phyloP scores from a whole-genome alignment of 1,140 invertebrate species.

The Carcinoscorpius rotundicauda region DNA sequence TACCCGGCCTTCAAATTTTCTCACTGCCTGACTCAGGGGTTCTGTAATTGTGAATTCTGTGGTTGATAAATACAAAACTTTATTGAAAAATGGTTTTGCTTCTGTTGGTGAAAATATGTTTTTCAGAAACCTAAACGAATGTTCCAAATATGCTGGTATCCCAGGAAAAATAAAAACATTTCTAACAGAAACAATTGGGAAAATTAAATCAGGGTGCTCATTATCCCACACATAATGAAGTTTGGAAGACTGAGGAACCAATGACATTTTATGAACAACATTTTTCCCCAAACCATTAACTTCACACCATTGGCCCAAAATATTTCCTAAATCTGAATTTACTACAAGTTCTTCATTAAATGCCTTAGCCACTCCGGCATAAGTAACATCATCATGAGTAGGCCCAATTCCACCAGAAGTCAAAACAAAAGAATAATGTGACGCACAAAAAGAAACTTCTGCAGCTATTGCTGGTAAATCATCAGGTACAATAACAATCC shows the following conservation, averaged over 20 bases:
- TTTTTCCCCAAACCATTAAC: constrained; percentile 31
- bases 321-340: constrained; percentile 45
- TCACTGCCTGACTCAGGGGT: constrained; percentile 40
- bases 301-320: constrained; percentile 37
- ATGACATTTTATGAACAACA: constrained; percentile 39
- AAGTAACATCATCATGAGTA: constrained; percentile 75
- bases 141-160: constrained; percentile 50
- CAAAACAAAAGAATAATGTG: constrained; percentile 48
- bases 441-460: constrained; percentile 53
- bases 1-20: constrained; percentile 40
- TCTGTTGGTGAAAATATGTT: constrained; percentile 32
- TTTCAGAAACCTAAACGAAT: constrained; percentile 41
- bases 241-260: constrained; percentile 33
- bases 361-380: constrained; percentile 58
- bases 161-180: constrained; percentile 72
- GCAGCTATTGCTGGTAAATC: constrained; percentile 50
- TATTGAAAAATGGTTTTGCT: constrained; percentile 30
- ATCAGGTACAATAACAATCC: constrained; percentile 60
- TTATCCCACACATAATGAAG: constrained; percentile 24
- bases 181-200: constrained; percentile 51
- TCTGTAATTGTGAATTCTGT: constrained; percentile 45
- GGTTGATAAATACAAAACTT: constrained; percentile 39
- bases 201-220: constrained; percentile 30
- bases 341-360: constrained; percentile 46
- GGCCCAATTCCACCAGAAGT: constrained; percentile 70